Conservation (phyloP, 1,140 invertebrate genomes). For the Harlomillsia oculata region DNA sequence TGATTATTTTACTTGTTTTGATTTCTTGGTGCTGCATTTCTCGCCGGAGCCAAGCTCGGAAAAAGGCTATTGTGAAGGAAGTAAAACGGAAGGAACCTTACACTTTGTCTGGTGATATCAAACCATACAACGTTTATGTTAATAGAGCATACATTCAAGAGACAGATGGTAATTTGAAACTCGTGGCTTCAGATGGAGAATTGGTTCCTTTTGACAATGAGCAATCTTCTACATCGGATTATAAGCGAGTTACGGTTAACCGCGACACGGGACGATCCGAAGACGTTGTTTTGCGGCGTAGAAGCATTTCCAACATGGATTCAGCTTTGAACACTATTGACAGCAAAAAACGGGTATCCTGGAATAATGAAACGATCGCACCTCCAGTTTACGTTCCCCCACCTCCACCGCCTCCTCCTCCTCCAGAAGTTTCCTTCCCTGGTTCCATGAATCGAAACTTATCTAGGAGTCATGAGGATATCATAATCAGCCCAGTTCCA, state of each 20-base stretch:
- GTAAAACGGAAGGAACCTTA: slow-evolving; percentile 1
- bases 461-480: neutral
- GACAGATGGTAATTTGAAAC: slow-evolving; percentile 30
- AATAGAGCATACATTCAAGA: slow-evolving; percentile 33
- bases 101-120: neutral
- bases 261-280: too few species aligned
- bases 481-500: neutral
- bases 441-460: too few species aligned
- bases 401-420: too few species aligned
- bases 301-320: too few species aligned
- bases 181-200: slow-evolving; percentile 6
- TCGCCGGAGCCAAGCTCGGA: neutral
- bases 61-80: neutral
- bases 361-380: too few species aligned
- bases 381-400: too few species aligned
- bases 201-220: neutral
- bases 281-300: too few species aligned
- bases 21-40: neutral
- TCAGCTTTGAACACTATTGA: too few species aligned
- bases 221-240: too few species aligned
- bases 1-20: slow-evolving; percentile 12
- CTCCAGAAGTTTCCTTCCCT: too few species aligned
- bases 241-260: too few species aligned
- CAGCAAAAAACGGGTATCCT: neutral
- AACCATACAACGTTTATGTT: slow-evolving; percentile 35